phyloP scores from a whole-genome alignment of 2,888 invertebrate species.

The Rhabditoides inermis region DNA sequence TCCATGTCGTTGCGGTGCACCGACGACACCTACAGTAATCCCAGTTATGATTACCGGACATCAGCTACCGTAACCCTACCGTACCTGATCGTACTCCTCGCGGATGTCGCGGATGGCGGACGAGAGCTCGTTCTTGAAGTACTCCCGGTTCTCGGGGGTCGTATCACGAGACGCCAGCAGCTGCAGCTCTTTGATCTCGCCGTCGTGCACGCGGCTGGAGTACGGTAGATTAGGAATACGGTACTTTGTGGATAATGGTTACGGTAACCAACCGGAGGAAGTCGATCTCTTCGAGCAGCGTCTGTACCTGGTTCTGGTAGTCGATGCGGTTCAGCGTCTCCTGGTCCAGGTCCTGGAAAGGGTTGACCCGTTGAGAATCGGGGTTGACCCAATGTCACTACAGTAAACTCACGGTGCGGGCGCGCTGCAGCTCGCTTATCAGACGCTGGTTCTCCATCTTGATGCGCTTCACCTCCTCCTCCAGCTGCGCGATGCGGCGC shows the following conservation, averaged over 20 bases:
- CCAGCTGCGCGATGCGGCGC: conserved; percentile 34
- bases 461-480: conserved; percentile 49
- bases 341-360: conserved; percentile 56
- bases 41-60: no score
- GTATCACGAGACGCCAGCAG: conserved; percentile 56
- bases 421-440: conserved; percentile 49
- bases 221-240: background rate
- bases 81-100: conserved; percentile 55
- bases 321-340: conserved; percentile 57
- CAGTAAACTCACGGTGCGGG: conserved; percentile 44
- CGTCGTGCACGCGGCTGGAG: conserved; percentile 20
- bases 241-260: conserved; percentile 50
- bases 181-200: conserved; percentile 57
- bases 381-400: background rate
- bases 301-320: conserved; percentile 57
- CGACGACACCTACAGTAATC: no score
- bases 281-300: conserved; percentile 57
- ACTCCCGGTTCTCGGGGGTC: conserved; percentile 57
- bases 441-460: conserved; percentile 54
- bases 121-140: conserved; percentile 58
- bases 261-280: conserved; percentile 57
- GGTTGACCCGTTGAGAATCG: no score
- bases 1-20: conserved; percentile 56
- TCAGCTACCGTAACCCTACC: no score
- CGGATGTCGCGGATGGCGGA: conserved; percentile 57